Base-by-base conservation (phyloP, 1,140 invertebrate genomes). In the Habropoda laboriosa region DNA sequence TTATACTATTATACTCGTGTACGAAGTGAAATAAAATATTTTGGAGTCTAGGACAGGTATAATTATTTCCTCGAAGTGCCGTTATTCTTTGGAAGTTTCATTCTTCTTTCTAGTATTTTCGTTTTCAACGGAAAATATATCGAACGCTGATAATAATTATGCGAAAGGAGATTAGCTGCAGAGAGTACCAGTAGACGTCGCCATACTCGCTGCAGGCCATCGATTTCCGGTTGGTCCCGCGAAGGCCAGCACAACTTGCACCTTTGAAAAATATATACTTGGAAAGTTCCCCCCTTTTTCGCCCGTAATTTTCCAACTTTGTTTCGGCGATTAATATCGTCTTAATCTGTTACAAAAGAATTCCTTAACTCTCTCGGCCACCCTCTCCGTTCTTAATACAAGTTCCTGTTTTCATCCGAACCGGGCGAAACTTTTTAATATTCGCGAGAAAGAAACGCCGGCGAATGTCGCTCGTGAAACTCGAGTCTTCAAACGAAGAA, bases 141-240 rank as follows among this genome's bases (percentile, higher is more conserved):
- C 80, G 32, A 45, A 49, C 30, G 80, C 35, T 13, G 79, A 60
- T 79, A 70, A 5, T 5, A 18, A 38, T 57, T 67, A 16, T 53
- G 18, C 13, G 27, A 45, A 16, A 58, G 45, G 45, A 72, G 42
- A 12, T 47, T 51, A 3, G 13, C 18, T 67, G 21, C 42, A 12
- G 13, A 35, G 24, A 13, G 32, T 1, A 21, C 47, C 49, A 24
- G 1, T 13, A 70, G 67, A 13, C 49, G 67, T 38, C 51, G 67
- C 67, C 16, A 32, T 32, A 49, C 13, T 68, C 32, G 47, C 24
- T 16, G 30, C 21, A 10, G n/a, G 10, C 10, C 47, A 70, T 70
- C 35, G 67, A 70, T 70, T 70, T 70, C 24, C 16, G 63, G 27
- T n/a, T 49, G 2, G 1, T 3, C 5, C 8, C n/a, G 24, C 42